Evolutionary conservation across 2,888 invertebrate genomes (phyloP), one percentile per base, ranked within the genome.

Genomic region (Aporophyla lueneburgensis): DNA sequence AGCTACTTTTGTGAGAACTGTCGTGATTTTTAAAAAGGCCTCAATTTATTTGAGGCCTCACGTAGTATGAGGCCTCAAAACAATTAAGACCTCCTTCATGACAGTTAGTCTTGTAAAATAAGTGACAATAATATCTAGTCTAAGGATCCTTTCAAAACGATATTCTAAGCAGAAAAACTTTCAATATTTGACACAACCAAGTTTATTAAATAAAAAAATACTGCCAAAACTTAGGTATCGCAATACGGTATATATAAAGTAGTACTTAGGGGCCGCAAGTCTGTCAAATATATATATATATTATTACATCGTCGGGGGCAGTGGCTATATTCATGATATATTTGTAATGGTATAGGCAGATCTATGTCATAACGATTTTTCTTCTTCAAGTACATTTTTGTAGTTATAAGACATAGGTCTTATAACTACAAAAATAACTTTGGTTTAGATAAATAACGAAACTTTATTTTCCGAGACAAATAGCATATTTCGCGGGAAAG

Each of bases 191-290:
- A 72, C 46, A 72, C 71, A 69, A 27, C 63, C 40, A 84, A 73
- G 43, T n/a, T 33, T 59, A 33, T 5, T 53, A 74, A 16, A 43
- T 7, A 21, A 58, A 63, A 65, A 70, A 80, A 83, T 70, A 88
- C 88, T 88, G 88, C 89, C 88, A 88, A 83, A 78, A 33, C 21
- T 63, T 54, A 69, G 66, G 53, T 77, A 67, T 67, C 62, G 81
- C 80, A 80, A 80, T 78, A 86, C 51, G 63, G 54, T 78, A 71
- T 70, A 51, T 68, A 51, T 66, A 78, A 65, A 51, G 24, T 81
- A 81, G 88, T 89, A 89, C 89, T 89, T 88, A 88, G 78, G 71
- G 73, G 68, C 78, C 74, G 63, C 27, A 62, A 78, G 87, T 88
- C 74, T 74, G 71, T 80, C 84, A 65, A 81, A 78, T 75, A 78